Conservation (phyloP, 2,888 invertebrate species). For the Ethmia dodecea region DNA sequence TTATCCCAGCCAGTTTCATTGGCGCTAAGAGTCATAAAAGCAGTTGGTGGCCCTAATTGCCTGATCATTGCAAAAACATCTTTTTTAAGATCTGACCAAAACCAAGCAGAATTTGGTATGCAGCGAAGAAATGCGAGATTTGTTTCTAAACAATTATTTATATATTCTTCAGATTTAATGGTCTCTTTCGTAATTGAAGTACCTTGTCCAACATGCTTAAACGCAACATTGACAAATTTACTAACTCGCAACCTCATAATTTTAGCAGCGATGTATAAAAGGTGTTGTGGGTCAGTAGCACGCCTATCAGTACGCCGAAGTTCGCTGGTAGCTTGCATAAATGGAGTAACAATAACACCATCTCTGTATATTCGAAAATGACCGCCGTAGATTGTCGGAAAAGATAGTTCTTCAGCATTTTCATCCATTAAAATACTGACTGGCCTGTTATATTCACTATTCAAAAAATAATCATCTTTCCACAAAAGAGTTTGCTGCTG, state of each 20-base stretch:
- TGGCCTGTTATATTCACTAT: conserved; percentile 17
- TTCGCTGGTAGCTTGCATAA: conserved; percentile 26
- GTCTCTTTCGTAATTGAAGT: conserved; percentile 28
- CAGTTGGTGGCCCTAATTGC: conserved; percentile 41
- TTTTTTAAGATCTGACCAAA: conserved; percentile 39
- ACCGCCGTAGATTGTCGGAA: conserved; percentile 35
- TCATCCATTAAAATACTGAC: conserved; percentile 31
- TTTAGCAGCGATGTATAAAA: conserved; percentile 27
- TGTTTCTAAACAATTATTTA: conserved; percentile 31
- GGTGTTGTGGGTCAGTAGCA: conserved; percentile 28
- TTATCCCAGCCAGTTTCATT: conserved; percentile 40
- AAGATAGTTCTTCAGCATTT: conserved; percentile 42
- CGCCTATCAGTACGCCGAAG: conserved; percentile 33
- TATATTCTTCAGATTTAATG: conserved; percentile 31
- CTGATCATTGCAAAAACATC: conserved; percentile 48
- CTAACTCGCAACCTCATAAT: conserved; percentile 24
- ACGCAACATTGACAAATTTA: conserved; percentile 17
- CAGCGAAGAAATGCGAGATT: conserved; percentile 37
- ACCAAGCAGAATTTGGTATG: conserved; percentile 42
- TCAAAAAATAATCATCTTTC: conserved; percentile 19
- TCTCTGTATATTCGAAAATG: conserved; percentile 28
- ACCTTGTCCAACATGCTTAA: conserved; percentile 27
- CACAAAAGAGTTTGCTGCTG: conserved; percentile 24
- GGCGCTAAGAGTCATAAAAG: conserved; percentile 44
- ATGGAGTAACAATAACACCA: conserved; percentile 23